Evolutionary conservation across 2,113 vertebrate genomes (phyloP).

Genomic region (Tylochromis polylepis): DNA sequence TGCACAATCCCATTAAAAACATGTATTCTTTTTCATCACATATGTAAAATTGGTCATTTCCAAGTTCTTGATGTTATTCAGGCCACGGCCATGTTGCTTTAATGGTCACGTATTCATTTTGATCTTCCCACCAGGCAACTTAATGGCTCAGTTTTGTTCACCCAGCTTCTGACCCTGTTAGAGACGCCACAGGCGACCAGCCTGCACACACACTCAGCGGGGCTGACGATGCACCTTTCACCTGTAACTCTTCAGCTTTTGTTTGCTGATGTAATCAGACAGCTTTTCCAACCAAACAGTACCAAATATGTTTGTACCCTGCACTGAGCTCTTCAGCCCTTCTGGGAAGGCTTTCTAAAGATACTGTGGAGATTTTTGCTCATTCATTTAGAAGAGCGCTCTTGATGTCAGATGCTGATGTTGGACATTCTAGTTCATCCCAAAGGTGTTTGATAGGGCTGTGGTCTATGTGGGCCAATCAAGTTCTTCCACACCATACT

Average conservation of each 20-base stretch:
- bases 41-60: background rate
- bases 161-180: background rate
- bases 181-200: background rate
- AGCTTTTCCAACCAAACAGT: background rate
- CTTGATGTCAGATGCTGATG: background rate
- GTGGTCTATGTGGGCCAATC: background rate
- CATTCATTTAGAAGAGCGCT: background rate
- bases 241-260: background rate
- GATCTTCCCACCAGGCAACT: background rate
- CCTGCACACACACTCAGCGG: accelerated
- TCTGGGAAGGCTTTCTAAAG: accelerated
- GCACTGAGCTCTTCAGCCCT: background rate
- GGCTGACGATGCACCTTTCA: background rate
- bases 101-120: background rate
- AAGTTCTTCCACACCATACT: background rate
- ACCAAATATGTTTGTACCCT: accelerated
- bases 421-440: background rate
- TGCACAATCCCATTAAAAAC: slow-evolving; percentile 4
- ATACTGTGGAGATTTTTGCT: background rate
- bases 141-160: background rate
- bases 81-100: background rate
- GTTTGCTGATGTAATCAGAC: background rate
- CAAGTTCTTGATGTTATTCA: background rate
- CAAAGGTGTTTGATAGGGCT: background rate
- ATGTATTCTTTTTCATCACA: background rate